Percentiles rank a stretch among this genome's conserved stretches.
Conservation (phyloP, 2,113 vertebrate species). For the Clarias gariepinus region DNA sequence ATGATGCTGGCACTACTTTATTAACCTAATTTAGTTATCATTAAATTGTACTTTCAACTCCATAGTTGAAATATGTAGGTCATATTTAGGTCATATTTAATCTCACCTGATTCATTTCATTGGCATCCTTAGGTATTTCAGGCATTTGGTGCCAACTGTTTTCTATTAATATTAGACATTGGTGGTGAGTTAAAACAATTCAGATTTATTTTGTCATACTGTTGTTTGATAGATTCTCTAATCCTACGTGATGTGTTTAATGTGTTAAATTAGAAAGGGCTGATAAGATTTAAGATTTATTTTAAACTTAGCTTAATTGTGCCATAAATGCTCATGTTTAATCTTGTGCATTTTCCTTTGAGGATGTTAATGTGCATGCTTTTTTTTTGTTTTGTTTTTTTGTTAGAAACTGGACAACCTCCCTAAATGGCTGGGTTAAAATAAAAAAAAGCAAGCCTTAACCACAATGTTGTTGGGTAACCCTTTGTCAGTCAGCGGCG, state of each 20-base stretch:
- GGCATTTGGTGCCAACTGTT: neutral
- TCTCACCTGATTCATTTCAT: neutral
- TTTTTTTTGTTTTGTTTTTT: neutral
- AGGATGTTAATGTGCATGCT: neutral
- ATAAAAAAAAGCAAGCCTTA: neutral
- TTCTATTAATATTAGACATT: neutral
- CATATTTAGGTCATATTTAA: neutral
- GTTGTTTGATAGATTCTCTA: neutral
- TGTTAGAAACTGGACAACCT: neutral
- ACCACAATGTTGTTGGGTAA: constrained; percentile 5
- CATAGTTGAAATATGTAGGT: neutral
- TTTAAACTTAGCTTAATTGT: neutral
- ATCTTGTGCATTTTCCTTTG: neutral
- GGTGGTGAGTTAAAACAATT: neutral
- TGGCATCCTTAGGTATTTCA: neutral
- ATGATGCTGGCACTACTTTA: neutral
- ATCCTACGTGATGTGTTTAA: neutral
- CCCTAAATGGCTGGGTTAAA: neutral
- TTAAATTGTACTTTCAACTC: neutral
- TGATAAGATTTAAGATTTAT: neutral
- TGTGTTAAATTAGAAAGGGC: neutral
- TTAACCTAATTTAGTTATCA: neutral
- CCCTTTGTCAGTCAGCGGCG: neutral
- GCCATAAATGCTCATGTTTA: neutral
- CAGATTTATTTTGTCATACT: neutral